Evolutionary conservation across 2,113 vertebrate genomes (phyloP).

Genomic region (Rhynchomys soricoides): DNA sequence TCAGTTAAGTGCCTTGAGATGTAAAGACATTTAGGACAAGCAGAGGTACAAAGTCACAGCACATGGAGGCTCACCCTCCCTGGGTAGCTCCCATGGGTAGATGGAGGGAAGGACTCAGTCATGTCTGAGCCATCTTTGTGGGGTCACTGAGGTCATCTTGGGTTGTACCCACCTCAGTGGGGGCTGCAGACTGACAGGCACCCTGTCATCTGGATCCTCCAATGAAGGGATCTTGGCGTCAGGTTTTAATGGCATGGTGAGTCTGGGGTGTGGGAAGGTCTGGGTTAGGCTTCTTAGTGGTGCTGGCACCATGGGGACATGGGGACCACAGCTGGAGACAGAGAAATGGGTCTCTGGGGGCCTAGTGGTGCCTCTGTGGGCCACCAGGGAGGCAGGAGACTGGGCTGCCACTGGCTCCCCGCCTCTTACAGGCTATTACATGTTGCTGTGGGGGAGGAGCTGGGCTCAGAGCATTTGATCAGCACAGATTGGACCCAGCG

Average conservation of each 20-base stretch:
- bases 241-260: slow-evolving; percentile 81
- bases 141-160: slow-evolving; percentile 61
- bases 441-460: slow-evolving; percentile 65
- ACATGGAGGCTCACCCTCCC: background rate
- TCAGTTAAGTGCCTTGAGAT: background rate
- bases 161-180: slow-evolving; percentile 54
- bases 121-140: background rate
- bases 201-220: slow-evolving; percentile 64
- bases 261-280: slow-evolving; percentile 57
- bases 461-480: slow-evolving; percentile 65
- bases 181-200: slow-evolving; percentile 79
- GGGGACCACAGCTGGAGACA: slow-evolving; percentile 75
- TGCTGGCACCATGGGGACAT: background rate
- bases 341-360: slow-evolving; percentile 81
- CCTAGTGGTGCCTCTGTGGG: slow-evolving; percentile 72
- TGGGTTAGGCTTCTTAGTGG: slow-evolving; percentile 76
- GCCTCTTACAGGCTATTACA: slow-evolving; percentile 86
- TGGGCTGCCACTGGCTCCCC: slow-evolving; percentile 11
- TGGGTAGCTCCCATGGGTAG: background rate
- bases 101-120: slow-evolving; percentile 12
- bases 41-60: background rate
- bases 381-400: slow-evolving; percentile 60
- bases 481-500: slow-evolving; percentile 74
- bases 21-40: background rate
- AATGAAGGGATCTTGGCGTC: background rate